Evolutionary conservation across 1,140 invertebrate species (phyloP).

Genomic region (Trichonephila clavata): DNA sequence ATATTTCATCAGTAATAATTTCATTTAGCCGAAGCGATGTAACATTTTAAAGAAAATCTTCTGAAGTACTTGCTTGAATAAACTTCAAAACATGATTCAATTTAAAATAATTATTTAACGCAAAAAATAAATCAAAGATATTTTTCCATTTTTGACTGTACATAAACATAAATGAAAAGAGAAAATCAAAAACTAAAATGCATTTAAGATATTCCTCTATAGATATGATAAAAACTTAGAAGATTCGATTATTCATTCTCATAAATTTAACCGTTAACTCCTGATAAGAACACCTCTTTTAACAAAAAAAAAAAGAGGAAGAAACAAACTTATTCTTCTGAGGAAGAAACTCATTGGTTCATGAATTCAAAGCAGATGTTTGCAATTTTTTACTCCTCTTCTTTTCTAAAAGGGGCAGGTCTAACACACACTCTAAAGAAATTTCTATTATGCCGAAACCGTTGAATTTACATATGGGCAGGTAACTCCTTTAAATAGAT

Average conservation of each 20-base stretch:
- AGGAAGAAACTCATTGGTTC: slow-evolving; percentile 36
- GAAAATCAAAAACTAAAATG: background rate
- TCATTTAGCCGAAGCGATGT: no score
- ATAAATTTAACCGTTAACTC: background rate
- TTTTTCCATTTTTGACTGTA: background rate
- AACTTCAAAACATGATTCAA: no score
- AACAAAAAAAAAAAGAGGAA: background rate
- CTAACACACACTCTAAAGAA: background rate
- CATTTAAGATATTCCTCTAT: background rate
- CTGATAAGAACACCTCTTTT: background rate
- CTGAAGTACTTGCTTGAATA: no score
- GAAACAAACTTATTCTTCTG: background rate
- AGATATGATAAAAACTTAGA: background rate
- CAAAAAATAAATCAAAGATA: background rate
- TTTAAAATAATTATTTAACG: no score
- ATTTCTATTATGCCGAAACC: background rate
- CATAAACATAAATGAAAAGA: background rate
- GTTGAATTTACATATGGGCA: slow-evolving; percentile 25
- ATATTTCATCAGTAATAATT: no score
- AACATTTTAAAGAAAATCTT: no score
- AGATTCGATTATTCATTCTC: background rate
- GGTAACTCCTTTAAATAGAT: slow-evolving; percentile 51
- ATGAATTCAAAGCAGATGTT: slow-evolving; percentile 51
- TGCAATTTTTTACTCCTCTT: background rate
- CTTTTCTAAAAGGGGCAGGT: background rate